Evolutionary conservation across 1,140 invertebrate genomes (phyloP).

Genomic region (Stenopsyche tienmushanensis): DNA sequence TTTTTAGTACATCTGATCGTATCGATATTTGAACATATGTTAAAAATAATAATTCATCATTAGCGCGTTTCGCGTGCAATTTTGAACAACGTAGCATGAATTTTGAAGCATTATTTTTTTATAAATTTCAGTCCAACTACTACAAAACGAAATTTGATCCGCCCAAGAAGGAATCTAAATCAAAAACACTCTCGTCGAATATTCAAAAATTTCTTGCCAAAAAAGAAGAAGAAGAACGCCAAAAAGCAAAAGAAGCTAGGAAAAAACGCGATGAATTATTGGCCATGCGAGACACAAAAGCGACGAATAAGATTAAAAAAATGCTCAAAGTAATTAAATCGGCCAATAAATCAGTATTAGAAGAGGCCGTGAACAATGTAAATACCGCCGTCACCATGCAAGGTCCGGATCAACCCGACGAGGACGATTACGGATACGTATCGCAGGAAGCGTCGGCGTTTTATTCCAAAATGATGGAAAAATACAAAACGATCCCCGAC

Average conservation of each 20-base stretch:
- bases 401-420: conserved; percentile 76
- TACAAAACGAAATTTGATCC: conserved; percentile 77
- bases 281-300: conserved; percentile 71
- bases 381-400: conserved; percentile 73
- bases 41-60: too few relatives aligned
- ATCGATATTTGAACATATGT: too few relatives aligned
- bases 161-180: conserved; percentile 76
- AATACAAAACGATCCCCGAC: conserved; percentile 71
- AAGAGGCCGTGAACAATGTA: conserved; percentile 75
- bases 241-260: conserved; percentile 64
- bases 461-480: conserved; percentile 82
- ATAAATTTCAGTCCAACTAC: conserved; percentile 57
- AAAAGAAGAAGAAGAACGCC: conserved; percentile 75
- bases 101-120: too few relatives aligned
- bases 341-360: conserved; percentile 81
- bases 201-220: conserved; percentile 80
- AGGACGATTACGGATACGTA: conserved; percentile 87
- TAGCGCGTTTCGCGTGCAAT: too few relatives aligned
- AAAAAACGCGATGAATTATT: conserved; percentile 66
- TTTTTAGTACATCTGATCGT: too few relatives aligned
- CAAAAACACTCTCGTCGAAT: conserved; percentile 68
- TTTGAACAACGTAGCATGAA: too few relatives aligned
- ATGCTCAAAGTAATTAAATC: conserved; percentile 77
- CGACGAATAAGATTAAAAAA: conserved; percentile 66
- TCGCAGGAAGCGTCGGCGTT: conserved; percentile 77